phyloP scores from a whole-genome alignment of 2,113 vertebrate species.

The Alethe castanea region DNA sequence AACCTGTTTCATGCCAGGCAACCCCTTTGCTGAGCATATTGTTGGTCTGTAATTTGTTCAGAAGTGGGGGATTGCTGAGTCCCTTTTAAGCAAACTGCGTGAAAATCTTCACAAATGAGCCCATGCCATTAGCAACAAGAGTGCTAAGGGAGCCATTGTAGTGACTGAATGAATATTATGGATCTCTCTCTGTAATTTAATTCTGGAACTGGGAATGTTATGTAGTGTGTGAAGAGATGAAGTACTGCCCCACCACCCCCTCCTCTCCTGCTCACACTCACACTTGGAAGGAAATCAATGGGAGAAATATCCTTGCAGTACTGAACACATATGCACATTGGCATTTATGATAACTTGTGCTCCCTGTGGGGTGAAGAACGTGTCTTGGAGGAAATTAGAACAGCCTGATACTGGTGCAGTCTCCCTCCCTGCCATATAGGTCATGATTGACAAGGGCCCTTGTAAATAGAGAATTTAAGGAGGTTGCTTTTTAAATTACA shows the following conservation, averaged over 20 bases:
- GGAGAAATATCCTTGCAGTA: background rate
- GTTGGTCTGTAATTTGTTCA: conserved; percentile 64
- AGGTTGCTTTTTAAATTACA: conserved; percentile 18
- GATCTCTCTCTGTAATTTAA: conserved; percentile 66
- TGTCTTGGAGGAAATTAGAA: conserved; percentile 40
- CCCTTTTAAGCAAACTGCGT: conserved; percentile 59
- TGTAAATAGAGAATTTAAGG: conserved; percentile 10
- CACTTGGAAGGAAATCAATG: background rate
- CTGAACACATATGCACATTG: background rate
- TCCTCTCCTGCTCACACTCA: background rate
- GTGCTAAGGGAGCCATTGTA: conserved; percentile 58
- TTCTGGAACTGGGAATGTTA: conserved; percentile 28
- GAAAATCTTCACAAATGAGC: conserved; percentile 64
- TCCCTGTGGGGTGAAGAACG: background rate
- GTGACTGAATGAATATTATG: conserved; percentile 61
- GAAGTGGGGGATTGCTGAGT: conserved; percentile 54
- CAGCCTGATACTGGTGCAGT: background rate
- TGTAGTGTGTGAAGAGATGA: background rate
- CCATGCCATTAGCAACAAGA: conserved; percentile 56
- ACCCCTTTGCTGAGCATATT: conserved; percentile 45
- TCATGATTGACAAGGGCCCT: conserved; percentile 14
- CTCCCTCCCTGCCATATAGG: background rate
- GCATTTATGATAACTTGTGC: conserved; percentile 10
- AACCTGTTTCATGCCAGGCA: conserved; percentile 28
- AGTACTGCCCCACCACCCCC: background rate